These are phyloP conservation scores for Miichthys miiuy DNA, from an alignment of 2,797 vertebrate species.

Conservation along the genomic window DNA sequence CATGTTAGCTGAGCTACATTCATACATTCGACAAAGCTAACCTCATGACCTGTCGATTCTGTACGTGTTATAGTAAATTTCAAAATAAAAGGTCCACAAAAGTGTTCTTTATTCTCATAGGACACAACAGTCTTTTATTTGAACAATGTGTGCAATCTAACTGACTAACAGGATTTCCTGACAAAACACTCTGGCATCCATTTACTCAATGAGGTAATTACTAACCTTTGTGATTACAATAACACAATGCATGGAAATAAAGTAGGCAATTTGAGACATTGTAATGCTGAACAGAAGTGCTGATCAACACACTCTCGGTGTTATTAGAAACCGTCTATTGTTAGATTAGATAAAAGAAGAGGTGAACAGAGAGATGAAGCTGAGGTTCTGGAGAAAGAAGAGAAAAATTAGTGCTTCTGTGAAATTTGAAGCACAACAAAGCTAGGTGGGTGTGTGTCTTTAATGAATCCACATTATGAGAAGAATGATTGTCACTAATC, in stretches of 20 bases:
- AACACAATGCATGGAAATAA: slow-evolving; percentile 43
- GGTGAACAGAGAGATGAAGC: slow-evolving; percentile 1
- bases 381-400: slow-evolving; percentile 1
- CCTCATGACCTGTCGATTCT: neutral
- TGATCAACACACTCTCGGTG: slow-evolving; percentile 30
- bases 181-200: slow-evolving; percentile 31
- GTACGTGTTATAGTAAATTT: neutral
- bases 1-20: neutral
- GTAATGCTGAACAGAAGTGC: slow-evolving; percentile 29
- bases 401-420: slow-evolving; percentile 30
- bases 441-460: slow-evolving; percentile 42
- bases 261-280: slow-evolving; percentile 42
- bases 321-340: slow-evolving; percentile 33
- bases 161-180: slow-evolving; percentile 42
- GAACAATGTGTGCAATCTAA: slow-evolving; percentile 23
- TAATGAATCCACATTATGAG: slow-evolving; percentile 43
- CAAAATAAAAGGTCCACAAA: neutral
- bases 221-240: slow-evolving; percentile 44
- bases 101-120: neutral
- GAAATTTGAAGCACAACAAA: slow-evolving; percentile 69
- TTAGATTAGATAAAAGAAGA: slow-evolving; percentile 21
- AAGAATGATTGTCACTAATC: slow-evolving; percentile 52
- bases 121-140: neutral
- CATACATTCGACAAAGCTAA: slow-evolving; percentile 4
- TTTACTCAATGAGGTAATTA: slow-evolving; percentile 49